Conservation (phyloP, 2,113 vertebrate species). For the Hucho hucho region DNA sequence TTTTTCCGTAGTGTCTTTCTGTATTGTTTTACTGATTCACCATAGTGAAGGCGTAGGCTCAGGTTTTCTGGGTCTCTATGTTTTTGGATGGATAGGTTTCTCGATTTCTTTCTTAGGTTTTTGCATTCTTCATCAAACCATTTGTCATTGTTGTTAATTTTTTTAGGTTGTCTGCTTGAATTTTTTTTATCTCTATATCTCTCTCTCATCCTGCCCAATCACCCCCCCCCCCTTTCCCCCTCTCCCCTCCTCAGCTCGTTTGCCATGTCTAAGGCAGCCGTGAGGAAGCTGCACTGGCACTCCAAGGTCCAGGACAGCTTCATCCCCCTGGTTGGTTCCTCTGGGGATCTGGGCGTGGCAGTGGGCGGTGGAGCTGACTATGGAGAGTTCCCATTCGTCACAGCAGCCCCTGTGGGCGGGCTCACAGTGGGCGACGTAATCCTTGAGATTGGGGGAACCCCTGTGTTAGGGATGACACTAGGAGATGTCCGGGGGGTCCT, state of each 20-base stretch:
- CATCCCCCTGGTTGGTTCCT: constrained; percentile 60
- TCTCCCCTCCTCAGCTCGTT: constrained; percentile 62
- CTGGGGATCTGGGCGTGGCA: constrained; percentile 72
- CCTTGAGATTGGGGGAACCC: constrained; percentile 78
- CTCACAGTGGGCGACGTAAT: constrained; percentile 76
- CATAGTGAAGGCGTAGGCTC: too few relatives aligned
- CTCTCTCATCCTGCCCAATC: not conserved
- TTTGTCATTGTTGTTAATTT: not conserved
- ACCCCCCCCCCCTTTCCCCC: constrained; percentile 11
- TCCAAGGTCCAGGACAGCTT: constrained; percentile 79
- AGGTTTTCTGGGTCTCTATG: too few relatives aligned
- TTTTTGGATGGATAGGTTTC: too few relatives aligned
- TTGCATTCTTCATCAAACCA: not conserved
- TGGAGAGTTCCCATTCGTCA: constrained; percentile 81
- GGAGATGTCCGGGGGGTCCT: constrained; percentile 78
- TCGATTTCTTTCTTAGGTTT: too few relatives aligned
- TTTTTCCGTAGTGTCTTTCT: too few relatives aligned
- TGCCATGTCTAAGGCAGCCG: constrained; percentile 79
- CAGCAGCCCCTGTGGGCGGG: constrained; percentile 71
- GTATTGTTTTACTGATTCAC: too few relatives aligned
- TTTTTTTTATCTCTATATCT: not conserved
- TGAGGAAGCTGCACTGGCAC: constrained; percentile 80
- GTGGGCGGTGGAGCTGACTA: constrained; percentile 79
- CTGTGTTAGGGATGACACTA: constrained; percentile 78
- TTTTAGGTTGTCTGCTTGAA: constrained; percentile 2